phyloP scores from a whole-genome alignment of 2,888 invertebrate genomes.

The Serripes groenlandicus region DNA sequence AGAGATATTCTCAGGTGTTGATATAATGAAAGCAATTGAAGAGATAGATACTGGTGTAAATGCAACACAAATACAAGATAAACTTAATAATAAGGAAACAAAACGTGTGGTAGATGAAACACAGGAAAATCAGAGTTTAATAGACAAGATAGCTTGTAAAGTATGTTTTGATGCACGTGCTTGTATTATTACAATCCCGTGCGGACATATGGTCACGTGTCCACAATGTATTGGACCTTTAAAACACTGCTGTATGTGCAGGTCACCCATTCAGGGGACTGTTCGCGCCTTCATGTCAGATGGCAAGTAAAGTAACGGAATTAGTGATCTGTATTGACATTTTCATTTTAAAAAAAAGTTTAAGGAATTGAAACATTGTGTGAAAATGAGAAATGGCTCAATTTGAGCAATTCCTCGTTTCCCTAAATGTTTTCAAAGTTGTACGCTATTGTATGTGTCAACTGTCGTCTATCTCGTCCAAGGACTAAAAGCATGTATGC shows the following conservation, averaged over 20 bases:
- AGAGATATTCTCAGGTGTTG: not conserved
- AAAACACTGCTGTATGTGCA: constrained; percentile 33
- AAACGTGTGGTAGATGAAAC: too few species aligned
- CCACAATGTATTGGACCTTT: constrained; percentile 42
- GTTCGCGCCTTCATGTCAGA: constrained; percentile 40
- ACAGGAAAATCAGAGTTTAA: constrained; percentile 23
- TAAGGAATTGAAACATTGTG: not conserved
- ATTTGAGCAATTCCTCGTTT: not conserved
- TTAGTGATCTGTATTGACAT: too few species aligned
- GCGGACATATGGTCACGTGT: constrained; percentile 50
- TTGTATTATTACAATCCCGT: constrained; percentile 45
- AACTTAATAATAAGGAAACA: not conserved
- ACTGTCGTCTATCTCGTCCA: too few species aligned
- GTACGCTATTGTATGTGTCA: too few species aligned
- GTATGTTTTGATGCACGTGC: constrained; percentile 46
- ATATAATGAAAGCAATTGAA: constrained; percentile 5
- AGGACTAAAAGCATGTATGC: too few species aligned
- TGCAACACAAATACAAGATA: too few species aligned
- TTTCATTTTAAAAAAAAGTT: too few species aligned
- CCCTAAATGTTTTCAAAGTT: not conserved
- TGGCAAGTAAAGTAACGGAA: too few species aligned
- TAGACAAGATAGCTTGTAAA: constrained; percentile 37
- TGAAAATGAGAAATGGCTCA: not conserved
- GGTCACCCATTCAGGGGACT: constrained; percentile 26
- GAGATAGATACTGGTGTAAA: too few species aligned